phyloP scores from a whole-genome alignment of 2,888 invertebrate species.

The Pilophorus perplexus region DNA sequence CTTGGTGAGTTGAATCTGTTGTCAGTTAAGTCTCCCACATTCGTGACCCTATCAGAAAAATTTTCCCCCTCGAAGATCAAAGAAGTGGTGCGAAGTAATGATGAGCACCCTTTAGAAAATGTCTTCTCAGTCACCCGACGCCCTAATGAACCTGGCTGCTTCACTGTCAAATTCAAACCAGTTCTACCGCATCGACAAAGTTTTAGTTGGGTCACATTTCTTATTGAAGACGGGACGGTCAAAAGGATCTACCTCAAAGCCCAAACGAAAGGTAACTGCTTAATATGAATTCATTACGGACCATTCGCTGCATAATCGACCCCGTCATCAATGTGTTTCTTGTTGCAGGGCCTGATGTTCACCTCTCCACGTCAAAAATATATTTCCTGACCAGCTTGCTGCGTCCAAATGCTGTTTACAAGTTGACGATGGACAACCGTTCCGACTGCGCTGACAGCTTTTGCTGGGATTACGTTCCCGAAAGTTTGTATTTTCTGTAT shows the following conservation, averaged over 20 bases:
- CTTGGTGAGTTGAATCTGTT: not conserved
- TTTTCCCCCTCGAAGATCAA: not conserved
- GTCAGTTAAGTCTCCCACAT: too few species aligned
- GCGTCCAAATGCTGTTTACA: not conserved
- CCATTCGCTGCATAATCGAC: too few species aligned
- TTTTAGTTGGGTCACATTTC: not conserved
- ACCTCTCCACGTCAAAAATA: slow-evolving; percentile 1
- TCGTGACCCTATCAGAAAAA: too few species aligned
- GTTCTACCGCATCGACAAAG: not conserved
- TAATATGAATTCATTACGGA: too few species aligned
- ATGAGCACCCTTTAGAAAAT: slow-evolving; percentile 6
- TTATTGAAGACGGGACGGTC: not conserved
- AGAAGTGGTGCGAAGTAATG: not conserved
- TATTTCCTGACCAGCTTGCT: not conserved
- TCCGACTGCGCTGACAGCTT: slow-evolving; percentile 7
- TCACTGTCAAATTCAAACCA: slow-evolving; percentile 1
- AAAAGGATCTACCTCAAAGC: not conserved
- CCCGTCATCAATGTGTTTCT: too few species aligned
- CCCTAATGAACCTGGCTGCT: not conserved
- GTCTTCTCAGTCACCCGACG: not conserved
- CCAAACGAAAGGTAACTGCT: not conserved
- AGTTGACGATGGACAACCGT: slow-evolving; percentile 4
- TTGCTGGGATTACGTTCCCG: slow-evolving; percentile 10
- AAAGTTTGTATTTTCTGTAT: not conserved
- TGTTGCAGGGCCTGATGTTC: not conserved